Evolutionary conservation across 2,797 vertebrate genomes (phyloP).

Genomic region (Enteromius trimaculatus): DNA sequence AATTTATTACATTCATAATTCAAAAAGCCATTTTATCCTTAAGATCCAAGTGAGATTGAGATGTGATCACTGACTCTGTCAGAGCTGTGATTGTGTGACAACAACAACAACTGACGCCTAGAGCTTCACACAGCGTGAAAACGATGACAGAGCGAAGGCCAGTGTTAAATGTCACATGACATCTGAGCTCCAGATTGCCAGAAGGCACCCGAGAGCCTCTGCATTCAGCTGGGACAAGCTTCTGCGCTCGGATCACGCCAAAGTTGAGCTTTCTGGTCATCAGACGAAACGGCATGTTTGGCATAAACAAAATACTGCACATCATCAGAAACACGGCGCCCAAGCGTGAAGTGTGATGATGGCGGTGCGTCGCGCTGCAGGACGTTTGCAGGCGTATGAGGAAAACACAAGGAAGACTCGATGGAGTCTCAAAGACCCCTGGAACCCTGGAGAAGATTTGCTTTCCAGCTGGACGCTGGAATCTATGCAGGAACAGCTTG

Average conservation of each 20-base stretch:
- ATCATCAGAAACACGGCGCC: background rate
- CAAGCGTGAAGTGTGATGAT: background rate
- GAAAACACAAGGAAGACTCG: background rate
- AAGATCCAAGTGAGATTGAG: background rate
- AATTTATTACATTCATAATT: background rate
- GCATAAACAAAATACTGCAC: background rate
- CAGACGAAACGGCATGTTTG: background rate
- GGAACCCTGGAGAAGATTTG: background rate
- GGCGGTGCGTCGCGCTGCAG: background rate
- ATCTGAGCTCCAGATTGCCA: background rate
- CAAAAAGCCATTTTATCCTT: background rate
- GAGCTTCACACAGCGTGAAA: slow-evolving; percentile 7
- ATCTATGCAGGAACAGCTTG: no score
- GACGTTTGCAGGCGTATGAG: background rate
- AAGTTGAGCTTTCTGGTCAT: background rate
- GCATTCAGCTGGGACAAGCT: background rate
- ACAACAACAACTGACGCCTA: background rate
- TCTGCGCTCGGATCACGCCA: background rate
- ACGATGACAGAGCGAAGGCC: background rate
- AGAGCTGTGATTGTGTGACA: background rate
- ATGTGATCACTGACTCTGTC: background rate
- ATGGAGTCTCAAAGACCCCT: background rate
- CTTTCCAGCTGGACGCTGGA: background rate
- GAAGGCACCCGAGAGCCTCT: background rate
- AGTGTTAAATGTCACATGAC: slow-evolving; percentile 1